Base-by-base conservation (phyloP, 2,113 vertebrate species). In the Grallaria varia region DNA sequence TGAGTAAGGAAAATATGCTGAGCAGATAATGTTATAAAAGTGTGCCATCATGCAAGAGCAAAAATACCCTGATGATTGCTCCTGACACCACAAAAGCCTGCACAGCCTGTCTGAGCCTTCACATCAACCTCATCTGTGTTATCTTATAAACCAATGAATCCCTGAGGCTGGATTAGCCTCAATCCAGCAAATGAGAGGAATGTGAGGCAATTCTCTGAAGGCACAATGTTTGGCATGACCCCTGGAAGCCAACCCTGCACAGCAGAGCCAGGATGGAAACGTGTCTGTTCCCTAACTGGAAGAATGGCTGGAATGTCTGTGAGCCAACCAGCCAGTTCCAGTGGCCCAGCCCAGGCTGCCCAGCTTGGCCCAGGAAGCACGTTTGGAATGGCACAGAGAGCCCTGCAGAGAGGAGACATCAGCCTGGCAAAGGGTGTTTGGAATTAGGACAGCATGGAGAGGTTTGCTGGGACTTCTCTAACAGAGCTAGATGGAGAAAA, bases 21-120 rank as follows among this genome's bases (percentile, higher is more conserved):
- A 71, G 37, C 50, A 53, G 69, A 68, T 90, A 42, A 40, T 59
- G 20, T 28, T 68, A 25, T 9, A n/a, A 20, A 73, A 86, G 12
- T 10, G 11, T 58, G 44, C 42, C 35, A 7, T 85, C 35, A 2
- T 1, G 0, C 40, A 28, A 76, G 13, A 50, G n/a, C 0, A 3
- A 49, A 22, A 72, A 55, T 19, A 50, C 40, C 27, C 9, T 30
- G 7, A 1, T 35, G 35, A 33, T 63, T 74, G 59, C 64, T 84
- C 10, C 80, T 53, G 66, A 78, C 9, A n/a, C 67, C 5, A 31
- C 39, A 49, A 39, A 75, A 88, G 13, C 58, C 31, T 66, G 55
- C 18, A 22, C 22, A 78, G 24, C 56, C 40, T 53, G 28, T 17
- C 19, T 69, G 22, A 55, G 55, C 63, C 59, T 71, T 88, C 62